Evolutionary conservation across 2,888 invertebrate species (phyloP).

Genomic region (Caenorhabditis plicata): DNA sequence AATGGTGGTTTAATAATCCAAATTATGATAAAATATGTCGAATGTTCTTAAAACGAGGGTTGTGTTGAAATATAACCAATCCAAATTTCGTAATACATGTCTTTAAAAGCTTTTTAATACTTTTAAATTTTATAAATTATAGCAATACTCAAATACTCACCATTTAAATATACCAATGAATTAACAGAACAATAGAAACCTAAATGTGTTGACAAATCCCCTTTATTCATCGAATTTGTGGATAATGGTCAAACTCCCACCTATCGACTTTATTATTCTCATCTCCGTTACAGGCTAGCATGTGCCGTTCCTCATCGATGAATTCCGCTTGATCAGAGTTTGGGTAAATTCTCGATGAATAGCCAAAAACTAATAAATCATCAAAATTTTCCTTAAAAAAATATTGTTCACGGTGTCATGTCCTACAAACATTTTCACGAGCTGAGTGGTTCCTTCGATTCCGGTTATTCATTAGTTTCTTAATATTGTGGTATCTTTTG

Average conservation of each 20-base stretch:
- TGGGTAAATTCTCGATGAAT: conserved; percentile 46
- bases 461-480: conserved; percentile 19
- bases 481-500: background rate
- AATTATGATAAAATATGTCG: no score
- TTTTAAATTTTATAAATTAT: no score
- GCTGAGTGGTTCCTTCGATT: conserved; percentile 17
- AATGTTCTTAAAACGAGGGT: no score
- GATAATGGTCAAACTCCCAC: conserved; percentile 14
- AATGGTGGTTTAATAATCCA: no score
- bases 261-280: conserved; percentile 37
- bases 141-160: no score
- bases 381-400: conserved; percentile 13
- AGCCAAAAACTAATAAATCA: conserved; percentile 53
- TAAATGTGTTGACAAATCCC: no score
- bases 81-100: no score
- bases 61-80: no score
- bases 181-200: no score
- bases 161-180: no score
- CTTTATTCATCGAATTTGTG: background rate
- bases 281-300: conserved; percentile 56
- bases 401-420: background rate
- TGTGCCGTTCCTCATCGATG: conserved; percentile 48
- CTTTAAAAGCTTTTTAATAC: no score
- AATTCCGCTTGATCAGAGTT: conserved; percentile 32
- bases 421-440: conserved; percentile 9